Evolutionary conservation across 2,797 vertebrate species (phyloP), one percentile per base, ranked within the genome.

Genomic region (Perodicticus potto): DNA sequence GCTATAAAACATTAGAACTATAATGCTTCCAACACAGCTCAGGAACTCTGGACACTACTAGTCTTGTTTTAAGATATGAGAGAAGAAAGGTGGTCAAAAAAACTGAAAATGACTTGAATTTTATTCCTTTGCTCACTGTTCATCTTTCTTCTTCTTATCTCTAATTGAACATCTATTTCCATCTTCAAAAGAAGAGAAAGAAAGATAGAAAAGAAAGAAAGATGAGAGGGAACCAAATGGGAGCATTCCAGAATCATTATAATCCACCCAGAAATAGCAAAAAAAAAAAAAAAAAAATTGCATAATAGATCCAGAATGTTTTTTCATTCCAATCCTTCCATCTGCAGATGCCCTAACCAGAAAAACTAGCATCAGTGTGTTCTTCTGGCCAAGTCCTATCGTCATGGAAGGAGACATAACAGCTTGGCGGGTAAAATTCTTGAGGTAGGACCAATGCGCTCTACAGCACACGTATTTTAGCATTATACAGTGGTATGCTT

Each of bases 261-360:
- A 63, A 74, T 84, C 63, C 12, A 88, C 23, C 49, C 72, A 91
- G 70, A 91, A 91, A 86, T 4, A 93, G 69, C 7, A 40, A 22
- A 13, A n/a, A 34, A 27, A 55, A 88, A 34, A 43, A 57, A 43
- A 37, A 65, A 84, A 40, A 34, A 65, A 49, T 77, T 32, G 61
- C 32, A 34, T 27, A 83, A 67, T 16, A 57, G 29, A 80, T 27
- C 14, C 9, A 74, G 34, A 40, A 92, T 86, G n/a, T 34, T 77
- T 78, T 86, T 86, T 69, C 61, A 53, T 96, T 94, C 67, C 53
- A 89, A 55, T 67, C 81, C 40, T 87, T 74, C 81, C 53, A 61
- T 37, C 55, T 8, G 9, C 22, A 86, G 72, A 93, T 25, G 53
- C 80, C 43, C 17, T 63, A 72, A 84, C 27, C 27, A 76, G 84